phyloP scores from a whole-genome alignment of 2,797 vertebrate species.

The Florisuga fusca region DNA sequence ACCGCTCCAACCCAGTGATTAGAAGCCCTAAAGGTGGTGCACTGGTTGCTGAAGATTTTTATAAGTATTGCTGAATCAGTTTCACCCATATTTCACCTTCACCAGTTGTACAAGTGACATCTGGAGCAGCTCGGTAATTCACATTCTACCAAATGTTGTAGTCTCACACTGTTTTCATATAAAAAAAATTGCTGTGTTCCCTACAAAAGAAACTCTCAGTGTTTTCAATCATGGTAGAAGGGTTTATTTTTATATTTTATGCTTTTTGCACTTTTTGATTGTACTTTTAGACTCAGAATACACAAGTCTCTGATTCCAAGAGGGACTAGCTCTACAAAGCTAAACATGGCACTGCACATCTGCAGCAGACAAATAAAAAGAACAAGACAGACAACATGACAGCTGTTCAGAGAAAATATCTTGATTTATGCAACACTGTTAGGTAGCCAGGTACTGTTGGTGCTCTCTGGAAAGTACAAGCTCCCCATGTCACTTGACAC shows the following conservation, averaged over 20 bases:
- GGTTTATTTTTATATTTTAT: not conserved
- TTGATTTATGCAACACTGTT: not conserved
- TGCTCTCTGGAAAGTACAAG: not conserved
- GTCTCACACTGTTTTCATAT: not conserved
- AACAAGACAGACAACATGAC: fast-evolving
- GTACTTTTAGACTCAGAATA: not conserved
- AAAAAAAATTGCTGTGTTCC: not conserved
- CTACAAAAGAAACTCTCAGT: not conserved
- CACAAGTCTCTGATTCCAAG: not conserved
- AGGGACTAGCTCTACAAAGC: not conserved
- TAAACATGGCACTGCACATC: not conserved
- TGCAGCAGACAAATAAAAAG: not conserved
- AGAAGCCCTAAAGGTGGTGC: not conserved
- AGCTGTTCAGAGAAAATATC: not conserved
- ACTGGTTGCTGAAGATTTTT: not conserved
- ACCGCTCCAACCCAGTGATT: not conserved
- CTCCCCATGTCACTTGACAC: fast-evolving
- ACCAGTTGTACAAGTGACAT: not conserved
- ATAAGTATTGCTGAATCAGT: not conserved
- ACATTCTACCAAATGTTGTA: not conserved
- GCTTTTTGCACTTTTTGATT: not conserved
- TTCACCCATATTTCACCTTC: not conserved
- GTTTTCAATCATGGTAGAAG: not conserved
- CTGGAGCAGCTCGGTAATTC: not conserved
- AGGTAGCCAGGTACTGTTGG: fast-evolving